Evolutionary conservation across 2,797 vertebrate genomes (phyloP), one percentile per base, ranked within the genome.

Genomic region (Euthynnus affinis): DNA sequence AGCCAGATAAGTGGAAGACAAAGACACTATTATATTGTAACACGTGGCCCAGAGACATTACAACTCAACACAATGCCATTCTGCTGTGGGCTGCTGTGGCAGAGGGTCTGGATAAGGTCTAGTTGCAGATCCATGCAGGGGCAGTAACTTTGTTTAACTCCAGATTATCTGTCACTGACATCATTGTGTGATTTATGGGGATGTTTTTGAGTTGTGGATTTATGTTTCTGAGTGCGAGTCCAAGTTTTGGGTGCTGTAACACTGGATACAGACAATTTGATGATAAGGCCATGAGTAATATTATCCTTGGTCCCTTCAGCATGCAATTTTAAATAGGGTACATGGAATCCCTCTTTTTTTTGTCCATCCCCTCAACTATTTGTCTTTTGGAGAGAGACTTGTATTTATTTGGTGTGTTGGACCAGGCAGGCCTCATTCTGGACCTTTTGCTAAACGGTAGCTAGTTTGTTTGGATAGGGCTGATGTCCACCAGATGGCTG

Each of bases 1-100:
- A 87, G 89, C 82, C 88, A 90, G 88, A 92, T 91, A 92, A 92
- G 84, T 87, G 84, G 81, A 81, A 91, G 89, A 93, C 91, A 93
- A 93, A 93, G 91, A 87, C 89, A 69, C 86, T 79, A 91, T 93
- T 93, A 86, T 92, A 78, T 76, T 81, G 84, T 81, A 82, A 85
- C 87, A 84, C 81, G 81, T 85, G 89, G 88, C 85, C 76, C 84
- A 76, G 86, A 88, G 88, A 91, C 89, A 84, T 86, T 87, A 84
- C 83, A 87, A 70, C 71, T 86, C 81, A 74, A 89, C 90, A 88
- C 90, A 91, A 87, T 88, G 76, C 63, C 66, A 65, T 79, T 89
- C 59, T 81, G 69, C 71, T 81, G 72, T 85, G 68, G 74, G 71
- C 82, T 65, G 52, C 72, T 64, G 78, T 82, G 77, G 75, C 66